Conservation (phyloP, 2,113 vertebrate species). For the Silurus meridionalis region DNA sequence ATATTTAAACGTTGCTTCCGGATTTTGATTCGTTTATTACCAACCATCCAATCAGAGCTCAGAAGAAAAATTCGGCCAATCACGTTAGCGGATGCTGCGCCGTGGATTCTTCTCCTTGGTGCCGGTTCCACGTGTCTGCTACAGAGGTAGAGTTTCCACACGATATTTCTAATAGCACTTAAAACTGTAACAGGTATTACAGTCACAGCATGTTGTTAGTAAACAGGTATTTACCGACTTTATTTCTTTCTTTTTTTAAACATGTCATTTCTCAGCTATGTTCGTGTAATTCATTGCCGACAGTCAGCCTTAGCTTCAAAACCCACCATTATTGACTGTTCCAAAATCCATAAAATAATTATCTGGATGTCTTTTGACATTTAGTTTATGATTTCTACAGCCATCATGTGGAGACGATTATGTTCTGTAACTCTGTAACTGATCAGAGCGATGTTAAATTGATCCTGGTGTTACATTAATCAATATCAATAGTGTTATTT, state of each 20-base stretch:
- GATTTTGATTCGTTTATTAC: not conserved
- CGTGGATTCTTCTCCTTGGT: not conserved
- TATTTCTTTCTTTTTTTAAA: too few relatives aligned
- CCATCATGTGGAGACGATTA: not conserved
- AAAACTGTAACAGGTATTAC: not conserved
- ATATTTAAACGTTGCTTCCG: too few relatives aligned
- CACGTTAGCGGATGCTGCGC: not conserved
- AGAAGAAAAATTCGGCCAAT: constrained; percentile 5
- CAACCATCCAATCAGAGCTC: constrained; percentile 32
- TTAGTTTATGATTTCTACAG: not conserved
- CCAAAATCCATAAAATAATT: not conserved
- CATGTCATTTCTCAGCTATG: not conserved
- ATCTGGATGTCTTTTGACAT: not conserved
- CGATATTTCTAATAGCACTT: not conserved
- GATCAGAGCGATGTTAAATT: not conserved
- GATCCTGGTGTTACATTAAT: not conserved
- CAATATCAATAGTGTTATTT: not conserved
- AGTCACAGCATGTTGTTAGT: not conserved
- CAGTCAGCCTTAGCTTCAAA: not conserved
- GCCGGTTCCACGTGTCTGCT: constrained; percentile 19
- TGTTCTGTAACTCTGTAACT: not conserved
- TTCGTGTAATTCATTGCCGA: not conserved
- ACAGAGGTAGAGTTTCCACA: not conserved
- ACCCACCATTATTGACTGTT: not conserved
- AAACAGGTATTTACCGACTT: not conserved